Evolutionary conservation across 1,140 invertebrate genomes (phyloP).

Genomic region (Nasonia giraulti): DNA sequence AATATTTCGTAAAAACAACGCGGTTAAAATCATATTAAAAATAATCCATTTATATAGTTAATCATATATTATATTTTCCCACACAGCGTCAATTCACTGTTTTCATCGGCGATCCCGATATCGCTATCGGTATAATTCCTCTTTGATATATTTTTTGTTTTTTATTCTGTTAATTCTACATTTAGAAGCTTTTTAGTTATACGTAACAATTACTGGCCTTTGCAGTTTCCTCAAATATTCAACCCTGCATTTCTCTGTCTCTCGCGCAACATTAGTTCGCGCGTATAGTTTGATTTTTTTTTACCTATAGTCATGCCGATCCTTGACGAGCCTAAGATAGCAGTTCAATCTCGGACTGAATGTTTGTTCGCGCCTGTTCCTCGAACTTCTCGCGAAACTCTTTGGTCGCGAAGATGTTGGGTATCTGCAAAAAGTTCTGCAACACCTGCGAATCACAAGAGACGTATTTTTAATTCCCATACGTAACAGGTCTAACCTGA

Average conservation of each 20-base stretch:
- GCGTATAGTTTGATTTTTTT: not conserved
- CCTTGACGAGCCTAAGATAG: slow-evolving; percentile 61
- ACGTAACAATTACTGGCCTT: not conserved
- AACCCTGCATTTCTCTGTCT: not conserved
- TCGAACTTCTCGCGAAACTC: slow-evolving; percentile 78
- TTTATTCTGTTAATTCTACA: not conserved
- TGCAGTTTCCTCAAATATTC: not conserved
- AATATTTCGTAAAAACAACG: not conserved
- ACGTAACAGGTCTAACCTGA: too few species aligned
- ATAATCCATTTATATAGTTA: not conserved
- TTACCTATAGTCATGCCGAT: not conserved
- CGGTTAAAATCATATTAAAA: not conserved
- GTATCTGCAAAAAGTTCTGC: slow-evolving; percentile 79
- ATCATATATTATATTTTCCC: too few species aligned
- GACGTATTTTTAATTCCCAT: too few species aligned
- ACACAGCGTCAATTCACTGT: too few species aligned
- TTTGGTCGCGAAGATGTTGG: slow-evolving; percentile 80
- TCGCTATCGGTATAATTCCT: not conserved
- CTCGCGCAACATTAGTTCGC: not conserved
- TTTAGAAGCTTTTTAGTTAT: not conserved
- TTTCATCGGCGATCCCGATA: not conserved
- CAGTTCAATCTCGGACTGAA: slow-evolving; percentile 76
- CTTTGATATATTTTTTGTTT: not conserved
- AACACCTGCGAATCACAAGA: slow-evolving; percentile 72
- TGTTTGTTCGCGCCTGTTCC: slow-evolving; percentile 77